Percentiles rank a stretch among this genome's conserved stretches.
phyloP scores from a whole-genome alignment of 2,888 invertebrate species.

The Stenurella melanura region DNA sequence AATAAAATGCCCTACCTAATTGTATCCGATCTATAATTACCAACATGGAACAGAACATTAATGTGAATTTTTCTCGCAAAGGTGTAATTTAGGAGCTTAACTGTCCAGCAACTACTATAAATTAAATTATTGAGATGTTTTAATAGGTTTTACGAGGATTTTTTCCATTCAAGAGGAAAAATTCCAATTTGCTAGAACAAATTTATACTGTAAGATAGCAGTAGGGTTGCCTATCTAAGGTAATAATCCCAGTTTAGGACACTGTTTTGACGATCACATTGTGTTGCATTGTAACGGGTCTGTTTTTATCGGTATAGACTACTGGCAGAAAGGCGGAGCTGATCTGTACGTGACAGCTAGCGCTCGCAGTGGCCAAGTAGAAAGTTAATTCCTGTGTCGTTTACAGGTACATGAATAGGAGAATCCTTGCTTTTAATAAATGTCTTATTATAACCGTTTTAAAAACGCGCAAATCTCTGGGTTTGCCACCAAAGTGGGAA shows the following conservation, averaged over 20 bases:
- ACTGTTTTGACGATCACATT: constrained; percentile 29
- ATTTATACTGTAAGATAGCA: constrained; percentile 40
- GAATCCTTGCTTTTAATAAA: too few relatives aligned
- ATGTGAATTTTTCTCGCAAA: not conserved
- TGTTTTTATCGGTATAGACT: constrained; percentile 38
- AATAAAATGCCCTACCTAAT: not conserved
- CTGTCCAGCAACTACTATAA: constrained; percentile 9
- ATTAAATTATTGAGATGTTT: constrained; percentile 25
- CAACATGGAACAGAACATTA: not conserved
- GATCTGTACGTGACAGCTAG: too few relatives aligned
- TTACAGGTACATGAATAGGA: too few relatives aligned
- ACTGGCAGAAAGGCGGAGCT: too few relatives aligned
- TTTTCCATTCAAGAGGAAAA: constrained; percentile 30
- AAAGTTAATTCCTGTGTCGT: too few relatives aligned
- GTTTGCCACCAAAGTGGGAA: too few relatives aligned
- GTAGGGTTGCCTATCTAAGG: constrained; percentile 34
- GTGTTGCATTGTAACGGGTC: constrained; percentile 22
- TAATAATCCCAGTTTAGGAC: constrained; percentile 41
- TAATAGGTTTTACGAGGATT: constrained; percentile 31
- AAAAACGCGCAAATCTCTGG: too few relatives aligned
- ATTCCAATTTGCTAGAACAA: constrained; percentile 36
- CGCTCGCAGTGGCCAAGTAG: too few relatives aligned
- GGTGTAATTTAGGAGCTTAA: not conserved
- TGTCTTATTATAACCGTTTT: too few relatives aligned
- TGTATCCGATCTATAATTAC: not conserved